phyloP scores from a whole-genome alignment of 2,797 vertebrate species.

The Moxostoma hubbsi region DNA sequence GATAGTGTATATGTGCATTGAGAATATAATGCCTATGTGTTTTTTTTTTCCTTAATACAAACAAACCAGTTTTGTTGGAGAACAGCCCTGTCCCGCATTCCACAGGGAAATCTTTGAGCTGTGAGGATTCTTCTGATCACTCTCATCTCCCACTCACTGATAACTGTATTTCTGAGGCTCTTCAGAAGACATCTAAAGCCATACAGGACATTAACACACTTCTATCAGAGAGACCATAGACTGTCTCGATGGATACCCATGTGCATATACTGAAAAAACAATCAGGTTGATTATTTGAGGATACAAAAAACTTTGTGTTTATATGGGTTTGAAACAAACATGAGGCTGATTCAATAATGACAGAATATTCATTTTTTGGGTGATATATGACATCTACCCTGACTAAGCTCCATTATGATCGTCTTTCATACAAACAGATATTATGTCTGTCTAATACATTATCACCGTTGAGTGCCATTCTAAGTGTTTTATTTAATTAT shows the following conservation, averaged over 20 bases:
- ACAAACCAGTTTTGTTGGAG: slow-evolving; percentile 71
- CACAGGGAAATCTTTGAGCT: neutral
- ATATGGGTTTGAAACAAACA: no score
- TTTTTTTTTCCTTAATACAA: slow-evolving; percentile 64
- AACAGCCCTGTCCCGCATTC: slow-evolving; percentile 58
- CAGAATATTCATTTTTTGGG: no score
- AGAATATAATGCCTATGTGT: neutral
- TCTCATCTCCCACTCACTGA: slow-evolving; percentile 53
- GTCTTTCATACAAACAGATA: neutral
- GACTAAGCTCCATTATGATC: neutral
- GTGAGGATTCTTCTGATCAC: neutral
- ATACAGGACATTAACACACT: slow-evolving; percentile 76
- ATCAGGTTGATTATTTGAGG: no score
- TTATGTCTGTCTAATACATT: neutral
- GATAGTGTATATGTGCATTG: neutral
- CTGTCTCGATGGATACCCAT: neutral
- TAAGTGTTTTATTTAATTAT: no score
- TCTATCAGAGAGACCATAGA: slow-evolving; percentile 43
- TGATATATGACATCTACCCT: neutral
- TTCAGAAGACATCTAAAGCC: slow-evolving; percentile 72
- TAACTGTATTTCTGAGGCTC: slow-evolving; percentile 66
- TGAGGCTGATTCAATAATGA: no score
- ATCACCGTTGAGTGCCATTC: neutral
- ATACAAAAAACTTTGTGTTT: no score
- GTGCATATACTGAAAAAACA: no score